Conservation (phyloP, 2,113 vertebrate species). For the Saccopteryx leptura region DNA sequence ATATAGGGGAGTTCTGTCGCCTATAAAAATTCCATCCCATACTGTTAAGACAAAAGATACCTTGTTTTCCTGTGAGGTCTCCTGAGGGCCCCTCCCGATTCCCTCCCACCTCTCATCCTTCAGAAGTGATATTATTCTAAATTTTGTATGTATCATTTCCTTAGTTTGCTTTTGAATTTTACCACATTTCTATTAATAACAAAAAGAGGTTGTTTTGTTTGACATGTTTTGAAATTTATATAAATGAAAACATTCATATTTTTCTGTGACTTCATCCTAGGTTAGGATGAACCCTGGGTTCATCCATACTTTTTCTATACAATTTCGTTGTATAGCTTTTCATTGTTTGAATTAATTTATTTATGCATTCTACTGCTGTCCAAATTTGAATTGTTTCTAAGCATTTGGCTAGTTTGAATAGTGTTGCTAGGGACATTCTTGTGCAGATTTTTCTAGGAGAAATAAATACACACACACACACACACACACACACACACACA, state of each 20-base stretch:
- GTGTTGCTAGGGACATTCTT: background rate
- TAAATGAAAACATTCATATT: background rate
- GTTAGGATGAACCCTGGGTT: background rate
- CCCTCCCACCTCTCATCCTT: background rate
- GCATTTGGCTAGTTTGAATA: conserved; percentile 9
- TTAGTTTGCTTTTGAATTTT: background rate
- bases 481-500: background rate
- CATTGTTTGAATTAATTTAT: background rate
- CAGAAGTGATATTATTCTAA: background rate
- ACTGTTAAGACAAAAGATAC: background rate
- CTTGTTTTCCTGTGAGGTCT: background rate
- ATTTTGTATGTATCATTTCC: background rate
- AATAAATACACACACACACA: background rate
- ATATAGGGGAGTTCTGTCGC: background rate
- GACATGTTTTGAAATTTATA: background rate
- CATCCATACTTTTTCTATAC: background rate
- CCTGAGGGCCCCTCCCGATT: too few species aligned
- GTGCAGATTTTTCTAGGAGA: background rate
- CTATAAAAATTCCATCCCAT: background rate
- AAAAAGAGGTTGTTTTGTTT: background rate
- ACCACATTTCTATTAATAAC: background rate
- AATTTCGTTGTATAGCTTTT: background rate
- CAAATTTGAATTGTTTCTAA: background rate
- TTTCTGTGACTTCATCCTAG: background rate
- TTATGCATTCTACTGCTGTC: background rate